Evolutionary conservation across 2,797 vertebrate genomes (phyloP).

Genomic region (Fringilla coelebs): DNA sequence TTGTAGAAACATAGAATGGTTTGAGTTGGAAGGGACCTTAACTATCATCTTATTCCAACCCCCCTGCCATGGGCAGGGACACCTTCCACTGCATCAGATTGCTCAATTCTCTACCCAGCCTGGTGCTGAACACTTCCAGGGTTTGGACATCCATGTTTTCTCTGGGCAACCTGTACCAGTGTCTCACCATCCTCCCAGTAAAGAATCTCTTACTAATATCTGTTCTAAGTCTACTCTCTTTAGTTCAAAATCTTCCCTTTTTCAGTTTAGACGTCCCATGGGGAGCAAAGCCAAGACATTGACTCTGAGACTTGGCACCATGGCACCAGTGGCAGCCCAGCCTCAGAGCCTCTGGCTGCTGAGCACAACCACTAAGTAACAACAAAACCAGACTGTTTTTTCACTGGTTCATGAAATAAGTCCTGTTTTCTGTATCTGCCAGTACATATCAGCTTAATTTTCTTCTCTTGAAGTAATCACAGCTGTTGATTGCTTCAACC

Average conservation of each 20-base stretch:
- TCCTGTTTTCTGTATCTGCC: not conserved
- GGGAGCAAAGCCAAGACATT: not conserved
- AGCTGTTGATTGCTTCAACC: constrained; percentile 31
- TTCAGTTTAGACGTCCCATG: not conserved
- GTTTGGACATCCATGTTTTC: not conserved
- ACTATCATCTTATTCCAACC: not conserved
- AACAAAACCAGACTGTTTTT: not conserved
- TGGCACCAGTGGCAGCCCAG: not conserved
- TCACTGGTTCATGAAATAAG: not conserved
- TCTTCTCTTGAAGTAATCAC: constrained; percentile 35
- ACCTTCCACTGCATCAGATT: not conserved
- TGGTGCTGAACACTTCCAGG: not conserved
- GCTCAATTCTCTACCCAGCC: not conserved
- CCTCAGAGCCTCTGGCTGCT: not conserved
- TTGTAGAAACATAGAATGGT: not conserved
- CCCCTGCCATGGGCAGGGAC: not conserved
- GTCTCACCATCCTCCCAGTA: not conserved
- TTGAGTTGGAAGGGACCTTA: not conserved
- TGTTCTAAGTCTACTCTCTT: not conserved
- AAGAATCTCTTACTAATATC: not conserved
- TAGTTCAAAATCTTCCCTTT: not conserved
- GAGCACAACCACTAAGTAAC: not conserved
- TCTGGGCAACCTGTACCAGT: not conserved
- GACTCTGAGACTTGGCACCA: not conserved
- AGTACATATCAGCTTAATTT: not conserved